These are phyloP conservation scores for Crotalus viridis DNA, from an alignment of 2,113 vertebrate genomes.

Conservation along the genomic window DNA sequence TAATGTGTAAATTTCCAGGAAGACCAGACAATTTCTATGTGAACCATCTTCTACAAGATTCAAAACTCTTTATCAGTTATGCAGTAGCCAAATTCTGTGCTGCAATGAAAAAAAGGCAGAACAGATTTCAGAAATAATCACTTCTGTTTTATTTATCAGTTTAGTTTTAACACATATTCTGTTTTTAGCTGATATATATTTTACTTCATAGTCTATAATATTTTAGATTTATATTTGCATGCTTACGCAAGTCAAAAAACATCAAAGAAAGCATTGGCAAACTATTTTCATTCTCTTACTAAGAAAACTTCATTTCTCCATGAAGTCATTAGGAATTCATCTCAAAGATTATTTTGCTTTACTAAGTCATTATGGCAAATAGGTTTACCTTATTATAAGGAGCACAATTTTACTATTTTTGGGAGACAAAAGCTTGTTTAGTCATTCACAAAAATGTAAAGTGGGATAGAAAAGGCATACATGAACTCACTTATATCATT, in stretches of 20 bases:
- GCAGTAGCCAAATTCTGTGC: background rate
- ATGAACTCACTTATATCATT: background rate
- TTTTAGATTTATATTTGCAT: background rate
- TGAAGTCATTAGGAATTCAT: background rate
- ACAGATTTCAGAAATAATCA: background rate
- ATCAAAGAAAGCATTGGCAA: background rate
- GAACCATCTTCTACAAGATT: background rate
- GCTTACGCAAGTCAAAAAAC: background rate
- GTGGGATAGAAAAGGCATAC: background rate
- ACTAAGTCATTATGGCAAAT: background rate
- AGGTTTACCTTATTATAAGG: background rate
- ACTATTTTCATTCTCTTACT: background rate
- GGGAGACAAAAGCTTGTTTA: background rate
- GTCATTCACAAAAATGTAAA: background rate
- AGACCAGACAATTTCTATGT: background rate
- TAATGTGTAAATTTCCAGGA: background rate
- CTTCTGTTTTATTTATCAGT: background rate
- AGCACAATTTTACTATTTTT: background rate
- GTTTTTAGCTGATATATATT: background rate
- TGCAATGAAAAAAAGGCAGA: background rate
- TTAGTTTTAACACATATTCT: background rate
- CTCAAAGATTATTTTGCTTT: background rate
- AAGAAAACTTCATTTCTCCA: background rate
- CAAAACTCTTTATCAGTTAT: background rate
- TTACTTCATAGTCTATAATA: background rate